Base-by-base conservation (phyloP, 2,888 invertebrate species). In the Euzetes globulus region DNA sequence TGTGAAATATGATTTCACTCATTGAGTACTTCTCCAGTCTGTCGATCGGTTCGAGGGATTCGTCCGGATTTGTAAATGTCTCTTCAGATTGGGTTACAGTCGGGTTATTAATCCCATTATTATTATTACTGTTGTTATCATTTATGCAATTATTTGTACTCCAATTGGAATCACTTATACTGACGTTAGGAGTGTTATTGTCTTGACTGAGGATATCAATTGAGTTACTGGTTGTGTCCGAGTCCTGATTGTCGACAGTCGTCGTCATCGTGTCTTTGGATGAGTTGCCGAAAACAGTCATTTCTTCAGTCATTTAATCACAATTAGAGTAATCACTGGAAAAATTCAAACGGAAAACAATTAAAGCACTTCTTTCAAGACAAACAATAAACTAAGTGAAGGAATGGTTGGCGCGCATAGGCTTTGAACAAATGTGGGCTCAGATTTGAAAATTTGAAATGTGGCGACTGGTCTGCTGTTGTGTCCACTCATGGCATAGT, bases 1-100 rank as follows among this genome's bases (percentile, higher is more conserved):
- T 81, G 77, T 82, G 83, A 78, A 82, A 83, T 29, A 82, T 80
- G 77, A 83, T 83, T 71, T 83, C 83, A 78, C 82, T 82, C 76
- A 81, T 80, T 77, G 82, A 80, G 77, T 83, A 83, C 77, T 82
- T 83, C 78, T 83, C 82, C 71, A 84, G 78, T 73, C 82, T 82
- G 72, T 82, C 82, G 15, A 83, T 78, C 1, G 82, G 81, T 33
- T 81, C 80, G 50, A 83, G 79, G 47, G 80, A 80, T 72, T 82
- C 82, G 78, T 82, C 82, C 45, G 80, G 79, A 74, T 78, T 76
- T 17, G 72, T 73, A 13, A 75, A 52, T 25, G 73, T 29, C 33
- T 77, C 77, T 45, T 78, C 77, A 27, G 5, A 7, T 25, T 60
- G 60, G 22, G 4, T 60, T 2, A 60, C 60, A 60, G 27, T 60